Evolutionary conservation across 2,113 vertebrate genomes (phyloP), one percentile per base, ranked within the genome.

Genomic region (human (Homo sapiens)): DNA sequence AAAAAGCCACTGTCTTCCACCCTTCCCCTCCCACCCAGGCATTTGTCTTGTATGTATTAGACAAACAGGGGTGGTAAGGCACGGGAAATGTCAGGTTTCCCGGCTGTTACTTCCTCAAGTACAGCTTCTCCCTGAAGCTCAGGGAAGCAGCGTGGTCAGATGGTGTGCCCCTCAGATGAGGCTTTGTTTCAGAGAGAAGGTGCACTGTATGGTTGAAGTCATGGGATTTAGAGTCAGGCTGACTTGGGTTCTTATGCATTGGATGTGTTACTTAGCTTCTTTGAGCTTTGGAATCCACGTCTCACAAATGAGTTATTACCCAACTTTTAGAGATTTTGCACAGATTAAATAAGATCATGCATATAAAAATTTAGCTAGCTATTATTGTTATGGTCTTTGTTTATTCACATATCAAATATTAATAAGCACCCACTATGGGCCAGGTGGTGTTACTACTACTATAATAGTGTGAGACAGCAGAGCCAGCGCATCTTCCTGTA

Each of bases 11-110:
- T 82, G 13, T 73, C 12, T 32, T 30, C 6, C 4, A 23, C 9
- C 17, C 5, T 23, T 5, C 0, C 22, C 14, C 14, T n/a, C 8
- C 17, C 1, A 8, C 12, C 6, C 30, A 55, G 8, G 11, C 23
- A 27, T 18, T 20, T 17, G n/a, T 3, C 22, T 5, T 18, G 1
- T 2, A 38, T 20, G 16, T 1, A 23, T 3, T 22, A 64, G 61
- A 40, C 40, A 32, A 48, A 6, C 14, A 27, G 52, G 32, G 17
- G 12, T 5, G 0, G 1, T 2, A 17, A 5, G 25, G 18, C 5
- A 6, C 25, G 2, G 40, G 66, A 18, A 68, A 45, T 3, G 12
- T 0, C 14, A 1, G 38, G 14, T 9, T 27, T 20, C 70, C 50
- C 27, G 10, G 1, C 16, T 38, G 22, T 23, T 40, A 38, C 18